A percentile compares a stretch with the other conserved stretches of the same genome.
These are phyloP conservation scores for Plagodis pulveraria DNA, from an alignment of 2,888 invertebrate species.

Conservation along the genomic window DNA sequence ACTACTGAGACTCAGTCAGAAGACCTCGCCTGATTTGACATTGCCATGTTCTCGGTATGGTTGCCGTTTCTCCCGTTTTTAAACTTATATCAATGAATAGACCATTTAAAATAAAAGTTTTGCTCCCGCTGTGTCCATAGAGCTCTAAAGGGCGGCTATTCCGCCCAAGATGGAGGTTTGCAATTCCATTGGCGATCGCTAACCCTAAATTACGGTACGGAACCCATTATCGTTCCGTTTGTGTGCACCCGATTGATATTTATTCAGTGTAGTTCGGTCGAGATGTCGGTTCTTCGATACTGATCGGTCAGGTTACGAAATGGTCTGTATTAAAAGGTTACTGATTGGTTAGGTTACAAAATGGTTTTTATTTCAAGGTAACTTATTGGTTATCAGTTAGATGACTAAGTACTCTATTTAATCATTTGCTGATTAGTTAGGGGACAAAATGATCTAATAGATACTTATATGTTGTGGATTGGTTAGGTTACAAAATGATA, in stretches of 20 bases:
- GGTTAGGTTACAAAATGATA: too few species aligned
- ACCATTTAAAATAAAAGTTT: not conserved
- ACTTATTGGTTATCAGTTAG: too few species aligned
- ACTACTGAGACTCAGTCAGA: too few species aligned
- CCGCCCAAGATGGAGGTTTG: constrained; percentile 59
- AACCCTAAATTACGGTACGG: constrained; percentile 65
- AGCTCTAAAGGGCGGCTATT: constrained; percentile 42
- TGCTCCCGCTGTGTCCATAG: constrained; percentile 43
- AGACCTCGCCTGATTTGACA: too few species aligned
- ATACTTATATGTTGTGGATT: too few species aligned
- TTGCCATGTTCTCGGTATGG: too few species aligned
- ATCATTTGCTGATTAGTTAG: too few species aligned
- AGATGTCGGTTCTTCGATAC: constrained; percentile 1
- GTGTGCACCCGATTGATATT: constrained; percentile 60
- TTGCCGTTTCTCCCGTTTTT: too few species aligned
- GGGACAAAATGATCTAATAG: too few species aligned
- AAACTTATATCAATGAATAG: not conserved
- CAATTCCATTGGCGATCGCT: constrained; percentile 62
- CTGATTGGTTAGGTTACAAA: too few species aligned
- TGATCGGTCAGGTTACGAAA: constrained; percentile 15
- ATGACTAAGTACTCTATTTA: too few species aligned
- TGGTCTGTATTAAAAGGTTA: not conserved
- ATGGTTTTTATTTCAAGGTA: too few species aligned
- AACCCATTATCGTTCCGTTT: constrained; percentile 55
- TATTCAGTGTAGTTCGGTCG: constrained; percentile 42